Percentiles rank a stretch among this genome's conserved stretches.
These are phyloP conservation scores for Percopsis transmontana DNA, from an alignment of 2,113 vertebrate genomes.

Conservation along the genomic window DNA sequence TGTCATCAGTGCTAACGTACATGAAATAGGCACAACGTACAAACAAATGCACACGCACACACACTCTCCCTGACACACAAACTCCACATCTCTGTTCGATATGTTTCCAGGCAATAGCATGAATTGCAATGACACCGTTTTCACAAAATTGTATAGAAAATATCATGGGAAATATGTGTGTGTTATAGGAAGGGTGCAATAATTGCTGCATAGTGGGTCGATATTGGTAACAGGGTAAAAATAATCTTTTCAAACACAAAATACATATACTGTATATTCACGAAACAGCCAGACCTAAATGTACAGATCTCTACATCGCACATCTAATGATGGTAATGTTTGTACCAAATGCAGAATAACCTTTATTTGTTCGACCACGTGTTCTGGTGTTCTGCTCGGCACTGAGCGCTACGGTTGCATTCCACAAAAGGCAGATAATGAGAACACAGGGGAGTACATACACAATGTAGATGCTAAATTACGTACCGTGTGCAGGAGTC, in stretches of 20 bases:
- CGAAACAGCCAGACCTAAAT: background rate
- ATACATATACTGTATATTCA: no score
- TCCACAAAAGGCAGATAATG: constrained; percentile 65
- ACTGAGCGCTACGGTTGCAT: constrained; percentile 52
- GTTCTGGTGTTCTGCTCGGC: constrained; percentile 56
- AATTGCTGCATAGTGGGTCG: background rate
- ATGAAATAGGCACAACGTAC: background rate
- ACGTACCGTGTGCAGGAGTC: constrained; percentile 29
- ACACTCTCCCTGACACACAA: constrained; percentile 6
- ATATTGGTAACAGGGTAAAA: background rate
- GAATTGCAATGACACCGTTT: background rate
- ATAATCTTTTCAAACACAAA: no score
- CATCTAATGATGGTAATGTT: constrained; percentile 5
- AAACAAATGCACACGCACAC: background rate
- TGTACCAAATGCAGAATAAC: constrained; percentile 31
- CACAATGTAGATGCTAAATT: constrained; percentile 53
- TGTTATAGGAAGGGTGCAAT: background rate
- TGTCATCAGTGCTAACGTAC: background rate
- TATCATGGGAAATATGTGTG: constrained; percentile 9
- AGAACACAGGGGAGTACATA: constrained; percentile 65
- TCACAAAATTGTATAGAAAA: background rate
- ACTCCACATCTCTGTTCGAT: background rate
- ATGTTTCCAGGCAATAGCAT: background rate
- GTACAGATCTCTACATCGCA: background rate
- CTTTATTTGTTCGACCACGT: constrained; percentile 42